Evolutionary conservation across 2,113 vertebrate genomes (phyloP).

Genomic region (Ameiurus melas): DNA sequence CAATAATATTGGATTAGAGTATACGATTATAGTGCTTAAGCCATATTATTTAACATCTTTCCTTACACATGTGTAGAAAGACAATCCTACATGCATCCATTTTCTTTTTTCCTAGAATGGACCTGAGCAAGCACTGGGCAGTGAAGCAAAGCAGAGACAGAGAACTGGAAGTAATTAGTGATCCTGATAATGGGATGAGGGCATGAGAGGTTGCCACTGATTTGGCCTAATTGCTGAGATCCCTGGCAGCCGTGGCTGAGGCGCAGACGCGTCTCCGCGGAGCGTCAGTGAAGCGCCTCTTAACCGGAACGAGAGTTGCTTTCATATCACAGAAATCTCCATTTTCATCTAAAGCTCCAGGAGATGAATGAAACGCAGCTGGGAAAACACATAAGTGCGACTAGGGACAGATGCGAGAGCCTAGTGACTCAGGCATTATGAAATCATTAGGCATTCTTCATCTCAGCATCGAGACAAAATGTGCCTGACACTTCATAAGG

Average conservation of each 20-base stretch:
- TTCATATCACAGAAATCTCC: conserved; percentile 52
- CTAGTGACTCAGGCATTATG: conserved; percentile 44
- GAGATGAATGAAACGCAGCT: conserved; percentile 49
- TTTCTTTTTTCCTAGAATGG: background rate
- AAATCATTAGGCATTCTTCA: conserved; percentile 51
- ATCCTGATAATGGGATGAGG: conserved; percentile 77
- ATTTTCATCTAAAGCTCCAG: conserved; percentile 51
- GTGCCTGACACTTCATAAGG: conserved; percentile 51
- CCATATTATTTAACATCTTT: background rate
- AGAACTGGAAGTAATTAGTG: conserved; percentile 77
- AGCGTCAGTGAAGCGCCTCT: conserved; percentile 52
- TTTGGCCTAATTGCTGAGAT: conserved; percentile 76
- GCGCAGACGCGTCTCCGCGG: conserved; percentile 57
- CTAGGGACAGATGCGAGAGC: conserved; percentile 39
- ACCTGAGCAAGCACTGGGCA: conserved; percentile 55
- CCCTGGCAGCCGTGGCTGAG: conserved; percentile 67
- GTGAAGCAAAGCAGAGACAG: conserved; percentile 53
- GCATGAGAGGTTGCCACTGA: conserved; percentile 72
- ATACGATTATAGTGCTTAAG: background rate
- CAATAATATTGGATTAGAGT: background rate
- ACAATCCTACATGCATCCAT: background rate
- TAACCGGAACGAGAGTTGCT: conserved; percentile 36
- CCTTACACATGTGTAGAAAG: background rate
- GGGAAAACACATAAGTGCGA: conserved; percentile 48
- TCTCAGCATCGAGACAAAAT: conserved; percentile 45